Evolutionary conservation across 2,797 vertebrate species (phyloP).

Genomic region (Scyliorhinus canicula): DNA sequence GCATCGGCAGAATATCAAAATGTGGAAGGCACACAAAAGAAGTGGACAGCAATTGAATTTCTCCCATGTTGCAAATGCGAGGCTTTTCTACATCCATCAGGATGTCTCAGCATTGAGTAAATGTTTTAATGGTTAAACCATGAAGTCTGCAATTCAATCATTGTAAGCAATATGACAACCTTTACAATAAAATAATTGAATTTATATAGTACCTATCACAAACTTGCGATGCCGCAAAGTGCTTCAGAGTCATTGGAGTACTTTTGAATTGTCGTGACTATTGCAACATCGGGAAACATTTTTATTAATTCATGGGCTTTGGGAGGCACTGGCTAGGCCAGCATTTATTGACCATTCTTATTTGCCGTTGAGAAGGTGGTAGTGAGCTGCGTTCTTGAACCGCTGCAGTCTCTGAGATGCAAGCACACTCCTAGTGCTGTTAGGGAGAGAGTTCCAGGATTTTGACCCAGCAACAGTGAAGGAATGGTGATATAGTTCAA

Average conservation of each 20-base stretch:
- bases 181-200: not conserved
- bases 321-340: too few relatives aligned
- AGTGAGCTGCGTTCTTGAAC: too few relatives aligned
- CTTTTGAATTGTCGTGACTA: not conserved
- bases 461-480: too few relatives aligned
- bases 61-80: not conserved
- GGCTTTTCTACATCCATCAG: not conserved
- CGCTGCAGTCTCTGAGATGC: too few relatives aligned
- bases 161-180: not conserved
- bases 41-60: not conserved
- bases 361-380: too few relatives aligned
- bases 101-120: too few relatives aligned
- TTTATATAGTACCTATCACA: not conserved
- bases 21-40: not conserved
- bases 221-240: not conserved
- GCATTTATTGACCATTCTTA: too few relatives aligned
- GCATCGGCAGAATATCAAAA: constrained; percentile 14
- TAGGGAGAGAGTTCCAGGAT: too few relatives aligned
- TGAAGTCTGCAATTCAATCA: not conserved
- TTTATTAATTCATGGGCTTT: too few relatives aligned
- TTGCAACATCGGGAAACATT: not conserved
- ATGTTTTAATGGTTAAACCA: not conserved
- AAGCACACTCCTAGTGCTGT: too few relatives aligned
- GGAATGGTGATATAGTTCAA: too few relatives aligned
- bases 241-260: not conserved